A percentile compares a stretch with the other conserved stretches of the same genome.
These are phyloP conservation scores for Pomacea canaliculata DNA, from an alignment of 2,888 invertebrate species.

Conservation along the genomic window DNA sequence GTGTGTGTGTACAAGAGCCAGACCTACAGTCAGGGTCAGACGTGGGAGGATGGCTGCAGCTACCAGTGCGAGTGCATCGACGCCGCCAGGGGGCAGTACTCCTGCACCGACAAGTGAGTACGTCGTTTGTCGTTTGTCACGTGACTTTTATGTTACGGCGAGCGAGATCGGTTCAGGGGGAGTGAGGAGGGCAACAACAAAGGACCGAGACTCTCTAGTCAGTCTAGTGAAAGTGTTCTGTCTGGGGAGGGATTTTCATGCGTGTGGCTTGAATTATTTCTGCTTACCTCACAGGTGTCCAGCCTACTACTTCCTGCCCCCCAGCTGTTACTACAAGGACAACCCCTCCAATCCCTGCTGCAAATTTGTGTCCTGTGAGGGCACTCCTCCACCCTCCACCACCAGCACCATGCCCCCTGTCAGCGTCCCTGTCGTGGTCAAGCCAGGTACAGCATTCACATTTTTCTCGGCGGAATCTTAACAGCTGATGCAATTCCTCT, in stretches of 20 bases:
- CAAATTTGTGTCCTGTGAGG: constrained; percentile 42
- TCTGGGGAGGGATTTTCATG: no score
- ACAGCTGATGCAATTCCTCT: neutral
- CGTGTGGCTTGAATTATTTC: no score
- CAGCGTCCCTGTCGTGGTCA: neutral
- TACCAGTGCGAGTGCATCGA: constrained; percentile 31
- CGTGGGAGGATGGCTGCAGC: constrained; percentile 28
- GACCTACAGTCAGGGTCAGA: constrained; percentile 16
- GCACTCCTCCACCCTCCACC: constrained; percentile 36
- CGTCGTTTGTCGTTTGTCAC: neutral
- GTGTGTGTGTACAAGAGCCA: constrained; percentile 27
- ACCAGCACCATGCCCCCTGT: neutral
- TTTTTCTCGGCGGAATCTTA: neutral
- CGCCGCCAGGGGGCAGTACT: constrained; percentile 25
- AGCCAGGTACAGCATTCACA: constrained; percentile 8
- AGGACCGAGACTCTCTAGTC: neutral
- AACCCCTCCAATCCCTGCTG: constrained; percentile 48
- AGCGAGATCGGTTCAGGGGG: neutral
- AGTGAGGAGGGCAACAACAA: neutral
- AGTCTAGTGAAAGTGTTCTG: neutral
- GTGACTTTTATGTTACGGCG: neutral
- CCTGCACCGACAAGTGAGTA: constrained; percentile 28
- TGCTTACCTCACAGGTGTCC: constrained; percentile 40
- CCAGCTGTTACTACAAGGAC: constrained; percentile 44
- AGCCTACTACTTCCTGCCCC: constrained; percentile 48